Conservation (phyloP, 2,888 invertebrate species). For the Lordiphosa fenestrarum region DNA sequence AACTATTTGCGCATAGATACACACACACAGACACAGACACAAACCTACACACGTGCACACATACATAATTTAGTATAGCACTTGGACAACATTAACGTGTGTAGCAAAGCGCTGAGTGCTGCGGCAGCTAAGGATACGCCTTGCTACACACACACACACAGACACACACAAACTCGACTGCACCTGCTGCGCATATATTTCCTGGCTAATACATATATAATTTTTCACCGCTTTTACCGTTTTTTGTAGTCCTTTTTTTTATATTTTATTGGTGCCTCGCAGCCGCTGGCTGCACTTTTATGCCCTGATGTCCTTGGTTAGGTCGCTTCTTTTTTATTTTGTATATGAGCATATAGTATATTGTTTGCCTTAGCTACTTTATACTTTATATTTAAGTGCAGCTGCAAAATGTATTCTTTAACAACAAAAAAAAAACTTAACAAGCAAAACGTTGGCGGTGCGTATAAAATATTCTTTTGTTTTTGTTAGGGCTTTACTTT, state of each 20-base stretch:
- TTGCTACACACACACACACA: slow-evolving; percentile 29
- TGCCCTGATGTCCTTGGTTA: slow-evolving; percentile 21
- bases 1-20: slow-evolving; percentile 61
- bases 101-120: slow-evolving; percentile 55
- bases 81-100: slow-evolving; percentile 70
- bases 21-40: slow-evolving; percentile 13
- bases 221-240: slow-evolving; percentile 43
- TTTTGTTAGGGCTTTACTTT: slow-evolving; percentile 45
- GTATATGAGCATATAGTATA: slow-evolving; percentile 51
- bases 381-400: slow-evolving; percentile 72
- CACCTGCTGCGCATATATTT: slow-evolving; percentile 57
- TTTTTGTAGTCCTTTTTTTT: slow-evolving; percentile 29
- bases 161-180: slow-evolving; percentile 8
- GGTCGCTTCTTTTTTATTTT: slow-evolving; percentile 18
- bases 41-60: slow-evolving; percentile 20
- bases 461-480: slow-evolving; percentile 44
- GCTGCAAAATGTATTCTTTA: slow-evolving; percentile 54
- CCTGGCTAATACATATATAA: slow-evolving; percentile 65
- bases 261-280: slow-evolving; percentile 55
- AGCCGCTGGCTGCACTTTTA: slow-evolving; percentile 29
- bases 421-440: slow-evolving; percentile 31
- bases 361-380: slow-evolving; percentile 71
- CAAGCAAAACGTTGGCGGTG: slow-evolving; percentile 60
- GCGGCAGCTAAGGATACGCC: slow-evolving; percentile 61
- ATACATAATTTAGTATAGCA: slow-evolving; percentile 70